Evolutionary conservation across 1,140 invertebrate species (phyloP).

Genomic region (Eriosoma lanigerum): DNA sequence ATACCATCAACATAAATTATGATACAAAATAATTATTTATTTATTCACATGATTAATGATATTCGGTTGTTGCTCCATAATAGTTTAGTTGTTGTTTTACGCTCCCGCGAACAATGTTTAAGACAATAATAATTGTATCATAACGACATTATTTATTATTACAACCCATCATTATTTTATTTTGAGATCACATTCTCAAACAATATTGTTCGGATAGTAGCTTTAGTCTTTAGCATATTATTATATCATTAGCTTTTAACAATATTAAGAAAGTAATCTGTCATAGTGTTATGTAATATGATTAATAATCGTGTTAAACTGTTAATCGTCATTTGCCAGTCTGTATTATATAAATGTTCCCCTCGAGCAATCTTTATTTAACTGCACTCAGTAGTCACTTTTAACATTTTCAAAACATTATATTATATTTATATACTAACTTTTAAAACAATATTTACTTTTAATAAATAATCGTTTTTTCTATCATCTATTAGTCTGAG

Average conservation of each 20-base stretch:
- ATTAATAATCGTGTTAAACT: no score
- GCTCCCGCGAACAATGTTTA: background rate
- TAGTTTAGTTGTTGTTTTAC: background rate
- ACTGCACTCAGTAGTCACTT: no score
- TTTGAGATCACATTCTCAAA: background rate
- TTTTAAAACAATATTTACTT: no score
- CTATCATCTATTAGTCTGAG: no score
- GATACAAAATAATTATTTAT: background rate
- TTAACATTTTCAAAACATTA: no score
- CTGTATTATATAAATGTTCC: no score
- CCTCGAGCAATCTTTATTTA: no score
- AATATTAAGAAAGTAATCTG: background rate
- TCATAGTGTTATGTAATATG: background rate
- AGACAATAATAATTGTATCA: background rate
- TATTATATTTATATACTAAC: no score
- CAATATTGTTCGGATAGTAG: background rate
- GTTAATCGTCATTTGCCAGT: no score
- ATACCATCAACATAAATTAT: no score
- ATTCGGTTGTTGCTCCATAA: background rate
- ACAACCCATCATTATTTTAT: background rate
- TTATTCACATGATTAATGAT: background rate
- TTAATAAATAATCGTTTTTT: no score
- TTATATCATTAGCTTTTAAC: background rate
- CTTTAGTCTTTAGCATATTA: background rate
- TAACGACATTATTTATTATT: background rate